Evolutionary conservation across 2,113 vertebrate genomes (phyloP), one percentile per base, ranked within the genome.

Genomic region (Sigmodon hispidus): DNA sequence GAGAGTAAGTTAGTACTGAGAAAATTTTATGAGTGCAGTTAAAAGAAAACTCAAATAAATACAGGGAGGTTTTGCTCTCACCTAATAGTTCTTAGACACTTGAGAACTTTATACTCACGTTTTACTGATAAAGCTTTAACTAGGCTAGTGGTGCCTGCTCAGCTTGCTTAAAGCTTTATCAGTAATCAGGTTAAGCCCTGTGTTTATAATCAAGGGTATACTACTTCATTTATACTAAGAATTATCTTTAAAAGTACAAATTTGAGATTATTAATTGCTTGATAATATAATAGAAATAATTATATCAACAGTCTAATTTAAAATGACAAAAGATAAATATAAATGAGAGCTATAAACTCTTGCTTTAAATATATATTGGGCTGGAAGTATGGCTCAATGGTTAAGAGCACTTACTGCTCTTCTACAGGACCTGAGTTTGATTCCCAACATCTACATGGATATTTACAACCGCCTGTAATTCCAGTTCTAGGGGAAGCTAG

Each of bases 1-100:
- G 19, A 85, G 84, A 93, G 52, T 87, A 21, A 87, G 26, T 83
- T 72, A 84, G 50, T 36, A 93, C 57, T 81, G 91, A 67, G 59
- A 94, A 92, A 87, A n/a, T 1, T 76, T n/a, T 57, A n/a, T 70
- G 76, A 91, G 79, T 81, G 79, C 43, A 22, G 48, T 79, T 72
- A 19, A 36, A n/a, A 70, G 21, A 24, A 75, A 77, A 79, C 8
- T 16, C 81, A 84, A 94, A 87, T 63, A 93, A 89, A 85, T 89
- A 80, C 6, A 88, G 40, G 57, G 52, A 70, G 43, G 15, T 36
- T 7, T 89, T 12, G 89, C 17, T 89, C 24, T 80, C 6, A 55
- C 16, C 76, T 59, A 43, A 45, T 65, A 67, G 36, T 94, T 76
- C 12, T 24, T 85, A 50, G 40, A 85, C 3, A 48, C 48, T 67